Evolutionary conservation across 2,797 vertebrate genomes (phyloP).

Genomic region (Cichlasoma orientale): DNA sequence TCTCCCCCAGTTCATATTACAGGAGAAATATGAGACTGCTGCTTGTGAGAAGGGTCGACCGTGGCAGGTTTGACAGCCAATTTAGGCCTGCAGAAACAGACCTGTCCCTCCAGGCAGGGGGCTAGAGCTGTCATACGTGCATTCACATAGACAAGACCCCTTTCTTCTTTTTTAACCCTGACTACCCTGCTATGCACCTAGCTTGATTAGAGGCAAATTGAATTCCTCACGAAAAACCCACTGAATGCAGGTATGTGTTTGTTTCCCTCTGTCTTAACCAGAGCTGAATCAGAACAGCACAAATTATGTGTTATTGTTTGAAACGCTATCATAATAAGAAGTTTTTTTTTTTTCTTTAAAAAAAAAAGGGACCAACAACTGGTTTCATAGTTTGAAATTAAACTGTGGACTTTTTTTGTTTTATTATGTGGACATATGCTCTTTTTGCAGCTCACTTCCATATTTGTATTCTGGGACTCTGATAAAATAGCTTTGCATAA

Average conservation of each 20-base stretch:
- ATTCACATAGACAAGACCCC: conserved; percentile 27
- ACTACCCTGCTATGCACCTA: conserved; percentile 2
- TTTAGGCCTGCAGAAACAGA: conserved; percentile 66
- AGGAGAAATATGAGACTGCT: conserved; percentile 56
- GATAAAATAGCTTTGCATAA: too few species aligned
- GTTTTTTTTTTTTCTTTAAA: too few species aligned
- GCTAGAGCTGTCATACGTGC: conserved; percentile 49
- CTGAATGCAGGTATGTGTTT: background rate
- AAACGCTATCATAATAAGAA: background rate
- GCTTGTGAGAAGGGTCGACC: conserved; percentile 49
- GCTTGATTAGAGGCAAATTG: conserved; percentile 30
- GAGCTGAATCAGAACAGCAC: background rate
- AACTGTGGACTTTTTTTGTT: background rate
- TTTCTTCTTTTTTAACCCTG: conserved; percentile 13
- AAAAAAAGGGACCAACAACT: background rate
- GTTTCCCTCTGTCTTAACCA: background rate
- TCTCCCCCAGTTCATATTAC: conserved; percentile 52
- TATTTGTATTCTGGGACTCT: background rate
- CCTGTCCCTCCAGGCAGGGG: conserved; percentile 47
- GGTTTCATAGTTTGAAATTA: background rate
- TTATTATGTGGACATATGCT: background rate
- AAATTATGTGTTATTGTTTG: background rate
- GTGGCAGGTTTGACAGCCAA: conserved; percentile 69
- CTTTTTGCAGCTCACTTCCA: background rate
- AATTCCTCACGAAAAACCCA: background rate